Conservation (phyloP, 2,797 vertebrate genomes). For the Hydrocynus forskahlii region DNA sequence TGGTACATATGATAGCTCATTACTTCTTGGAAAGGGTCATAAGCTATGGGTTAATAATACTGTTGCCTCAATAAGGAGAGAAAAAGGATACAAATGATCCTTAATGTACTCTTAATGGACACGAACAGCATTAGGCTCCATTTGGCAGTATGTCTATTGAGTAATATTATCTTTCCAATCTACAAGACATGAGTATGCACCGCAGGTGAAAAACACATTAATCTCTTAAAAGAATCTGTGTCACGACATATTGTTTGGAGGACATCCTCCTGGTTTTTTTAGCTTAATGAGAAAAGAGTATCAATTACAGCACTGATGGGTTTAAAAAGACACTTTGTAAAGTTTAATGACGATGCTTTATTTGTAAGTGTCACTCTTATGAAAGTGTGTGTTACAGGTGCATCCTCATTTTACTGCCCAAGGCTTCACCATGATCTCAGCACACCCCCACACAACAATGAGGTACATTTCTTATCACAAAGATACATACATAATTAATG, state of each 20-base stretch:
- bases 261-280: slow-evolving; percentile 22
- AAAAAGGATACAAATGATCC: slow-evolving; percentile 36
- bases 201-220: slow-evolving; percentile 18
- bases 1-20: too few relatives aligned
- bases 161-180: slow-evolving; percentile 11
- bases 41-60: slow-evolving; percentile 30
- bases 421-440: slow-evolving; percentile 20
- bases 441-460: background rate
- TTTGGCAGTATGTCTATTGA: slow-evolving; percentile 31
- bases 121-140: slow-evolving; percentile 27
- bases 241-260: background rate
- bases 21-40: slow-evolving; percentile 13
- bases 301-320: background rate
- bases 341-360: background rate
- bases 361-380: background rate
- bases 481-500: slow-evolving; percentile 33
- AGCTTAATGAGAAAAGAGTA: slow-evolving; percentile 1
- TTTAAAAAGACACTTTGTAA: background rate
- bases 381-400: background rate
- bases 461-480: background rate
- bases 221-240: slow-evolving; percentile 18
- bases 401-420: slow-evolving; percentile 8
- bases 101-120: slow-evolving; percentile 51
- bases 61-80: slow-evolving; percentile 7
- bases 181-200: slow-evolving; percentile 16